These are phyloP conservation scores for Brachionus sp. DNA, from an alignment of 1,140 invertebrate species.

Conservation along the genomic window DNA sequence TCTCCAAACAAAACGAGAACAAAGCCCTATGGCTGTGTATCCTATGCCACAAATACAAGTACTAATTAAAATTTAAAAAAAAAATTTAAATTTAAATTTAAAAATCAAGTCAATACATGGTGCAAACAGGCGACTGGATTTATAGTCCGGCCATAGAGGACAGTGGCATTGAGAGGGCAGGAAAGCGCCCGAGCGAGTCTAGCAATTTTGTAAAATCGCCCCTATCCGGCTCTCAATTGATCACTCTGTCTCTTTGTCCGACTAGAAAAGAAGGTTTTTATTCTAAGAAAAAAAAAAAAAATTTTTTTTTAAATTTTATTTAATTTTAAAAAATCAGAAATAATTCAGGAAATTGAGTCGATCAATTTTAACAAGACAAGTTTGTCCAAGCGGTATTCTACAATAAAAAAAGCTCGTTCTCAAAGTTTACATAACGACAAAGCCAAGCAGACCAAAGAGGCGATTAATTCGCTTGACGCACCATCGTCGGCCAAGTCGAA, in stretches of 20 bases:
- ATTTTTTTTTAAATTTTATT: neutral
- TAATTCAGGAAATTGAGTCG: neutral
- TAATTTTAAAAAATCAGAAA: neutral
- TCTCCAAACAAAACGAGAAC: neutral
- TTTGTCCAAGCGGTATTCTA: constrained; percentile 12
- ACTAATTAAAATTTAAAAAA: neutral
- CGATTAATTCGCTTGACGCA: neutral
- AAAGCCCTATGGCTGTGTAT: constrained; percentile 21
- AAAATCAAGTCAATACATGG: constrained; percentile 19
- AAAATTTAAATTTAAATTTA: neutral
- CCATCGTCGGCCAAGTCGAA: neutral
- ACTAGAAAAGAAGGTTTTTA: neutral
- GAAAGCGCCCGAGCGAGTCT: neutral
- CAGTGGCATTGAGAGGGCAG: neutral
- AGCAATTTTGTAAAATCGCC: neutral
- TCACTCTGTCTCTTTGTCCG: constrained; percentile 22
- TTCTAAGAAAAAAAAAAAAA: neutral
- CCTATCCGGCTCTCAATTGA: constrained; percentile 6
- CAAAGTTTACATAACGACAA: neutral
- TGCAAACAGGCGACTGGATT: constrained; percentile 42
- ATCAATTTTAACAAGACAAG: neutral
- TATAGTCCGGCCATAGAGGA: neutral
- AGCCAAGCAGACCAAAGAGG: neutral
- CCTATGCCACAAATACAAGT: constrained; percentile 44
- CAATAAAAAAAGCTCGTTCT: constrained; percentile 18